phyloP scores from a whole-genome alignment of 1,140 invertebrate genomes.

The Aethina tumida region DNA sequence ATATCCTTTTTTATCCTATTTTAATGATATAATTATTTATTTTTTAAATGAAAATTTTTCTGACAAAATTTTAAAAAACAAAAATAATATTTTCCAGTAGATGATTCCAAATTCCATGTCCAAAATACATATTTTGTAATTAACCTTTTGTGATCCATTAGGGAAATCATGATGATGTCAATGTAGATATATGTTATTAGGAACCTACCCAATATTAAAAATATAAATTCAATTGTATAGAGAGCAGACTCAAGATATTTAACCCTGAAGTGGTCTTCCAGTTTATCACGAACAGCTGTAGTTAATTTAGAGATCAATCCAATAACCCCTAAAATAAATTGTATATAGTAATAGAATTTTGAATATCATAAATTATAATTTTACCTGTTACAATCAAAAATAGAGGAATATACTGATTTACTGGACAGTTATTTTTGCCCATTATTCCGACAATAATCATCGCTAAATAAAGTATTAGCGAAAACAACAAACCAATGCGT shows the following conservation, averaged over 20 bases:
- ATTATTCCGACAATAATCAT: conserved; percentile 28
- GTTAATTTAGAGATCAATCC: conserved; percentile 20
- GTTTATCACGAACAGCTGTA: conserved; percentile 15
- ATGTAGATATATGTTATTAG: no score
- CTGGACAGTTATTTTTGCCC: conserved; percentile 26
- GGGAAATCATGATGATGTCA: no score
- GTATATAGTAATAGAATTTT: not conserved
- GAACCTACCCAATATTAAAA: conserved; percentile 25
- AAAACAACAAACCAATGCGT: conserved; percentile 19
- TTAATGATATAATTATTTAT: no score
- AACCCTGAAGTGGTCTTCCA: conserved; percentile 12
- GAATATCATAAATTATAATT: not conserved
- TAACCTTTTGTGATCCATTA: no score
- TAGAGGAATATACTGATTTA: conserved; percentile 26
- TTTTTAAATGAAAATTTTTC: no score
- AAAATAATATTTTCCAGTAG: no score
- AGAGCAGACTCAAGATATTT: conserved; percentile 19
- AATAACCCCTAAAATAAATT: conserved; percentile 20
- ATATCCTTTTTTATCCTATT: no score
- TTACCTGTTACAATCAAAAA: conserved; percentile 30
- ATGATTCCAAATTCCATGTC: no score
- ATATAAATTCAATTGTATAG: conserved; percentile 21
- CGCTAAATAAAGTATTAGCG: conserved; percentile 16
- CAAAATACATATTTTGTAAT: no score
- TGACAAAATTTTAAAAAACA: no score